A percentile compares a stretch with the other conserved stretches of the same genome.
Evolutionary conservation across 2,888 invertebrate species (phyloP).

Genomic region (Xanthorhoe designata): DNA sequence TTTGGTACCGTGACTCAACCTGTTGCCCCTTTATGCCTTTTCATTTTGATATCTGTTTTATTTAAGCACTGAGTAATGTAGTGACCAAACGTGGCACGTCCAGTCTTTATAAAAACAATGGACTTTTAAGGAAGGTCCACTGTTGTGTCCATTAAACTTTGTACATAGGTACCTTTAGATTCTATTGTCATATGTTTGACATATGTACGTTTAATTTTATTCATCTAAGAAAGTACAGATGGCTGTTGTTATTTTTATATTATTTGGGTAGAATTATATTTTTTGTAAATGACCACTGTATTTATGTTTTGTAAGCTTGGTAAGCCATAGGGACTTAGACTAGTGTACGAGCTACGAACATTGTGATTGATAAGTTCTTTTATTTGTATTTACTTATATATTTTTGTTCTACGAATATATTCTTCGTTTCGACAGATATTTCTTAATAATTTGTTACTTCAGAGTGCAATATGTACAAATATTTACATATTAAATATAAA

Average conservation of each 20-base stretch:
- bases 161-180: constrained; percentile 83
- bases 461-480: constrained; percentile 92
- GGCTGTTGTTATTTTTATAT: constrained; percentile 86
- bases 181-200: constrained; percentile 85
- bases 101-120: constrained; percentile 67
- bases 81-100: constrained; percentile 78
- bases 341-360: constrained; percentile 82
- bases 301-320: constrained; percentile 83
- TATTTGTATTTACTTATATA: constrained; percentile 76
- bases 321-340: constrained; percentile 83
- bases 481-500: constrained; percentile 85
- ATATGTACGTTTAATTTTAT: constrained; percentile 84
- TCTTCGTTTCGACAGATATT: constrained; percentile 79
- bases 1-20: constrained; percentile 53
- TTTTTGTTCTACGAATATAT: constrained; percentile 74
- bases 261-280: constrained; percentile 85
- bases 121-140: constrained; percentile 59
- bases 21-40: constrained; percentile 62
- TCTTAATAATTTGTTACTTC: constrained; percentile 83
- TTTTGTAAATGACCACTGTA: constrained; percentile 85
- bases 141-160: constrained; percentile 71
- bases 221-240: constrained; percentile 86
- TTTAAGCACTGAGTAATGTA: constrained; percentile 68
- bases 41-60: constrained; percentile 55
- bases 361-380: constrained; percentile 80